Conservation (phyloP, 2,113 vertebrate species). For the Fregata magnificens region DNA sequence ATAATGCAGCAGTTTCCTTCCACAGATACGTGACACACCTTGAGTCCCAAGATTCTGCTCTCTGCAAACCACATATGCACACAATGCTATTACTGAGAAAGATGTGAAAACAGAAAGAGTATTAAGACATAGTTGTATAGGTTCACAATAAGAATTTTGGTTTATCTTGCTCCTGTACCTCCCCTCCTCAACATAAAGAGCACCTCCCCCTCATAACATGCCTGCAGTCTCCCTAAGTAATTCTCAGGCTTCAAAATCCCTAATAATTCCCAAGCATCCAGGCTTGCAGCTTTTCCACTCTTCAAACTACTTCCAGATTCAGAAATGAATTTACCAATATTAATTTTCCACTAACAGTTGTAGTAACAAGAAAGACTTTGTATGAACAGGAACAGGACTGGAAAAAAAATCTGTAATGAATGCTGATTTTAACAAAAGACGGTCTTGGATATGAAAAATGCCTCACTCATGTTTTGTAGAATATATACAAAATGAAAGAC, state of each 20-base stretch:
- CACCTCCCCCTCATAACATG: background rate
- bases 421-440: background rate
- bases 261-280: background rate
- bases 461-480: background rate
- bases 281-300: background rate
- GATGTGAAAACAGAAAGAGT: background rate
- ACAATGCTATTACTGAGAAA: background rate
- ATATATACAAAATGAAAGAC: background rate
- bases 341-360: background rate
- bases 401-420: background rate
- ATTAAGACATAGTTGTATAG: background rate
- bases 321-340: background rate
- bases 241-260: background rate
- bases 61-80: background rate
- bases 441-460: background rate
- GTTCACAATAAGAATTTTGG: background rate
- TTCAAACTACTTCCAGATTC: background rate
- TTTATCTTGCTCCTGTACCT: background rate
- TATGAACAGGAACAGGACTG: background rate
- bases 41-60: background rate
- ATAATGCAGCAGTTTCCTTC: background rate
- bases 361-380: background rate
- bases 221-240: background rate
- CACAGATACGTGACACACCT: background rate
- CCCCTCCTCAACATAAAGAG: background rate